Conservation (phyloP, 2,113 vertebrate genomes). For the Piprites chloris region DNA sequence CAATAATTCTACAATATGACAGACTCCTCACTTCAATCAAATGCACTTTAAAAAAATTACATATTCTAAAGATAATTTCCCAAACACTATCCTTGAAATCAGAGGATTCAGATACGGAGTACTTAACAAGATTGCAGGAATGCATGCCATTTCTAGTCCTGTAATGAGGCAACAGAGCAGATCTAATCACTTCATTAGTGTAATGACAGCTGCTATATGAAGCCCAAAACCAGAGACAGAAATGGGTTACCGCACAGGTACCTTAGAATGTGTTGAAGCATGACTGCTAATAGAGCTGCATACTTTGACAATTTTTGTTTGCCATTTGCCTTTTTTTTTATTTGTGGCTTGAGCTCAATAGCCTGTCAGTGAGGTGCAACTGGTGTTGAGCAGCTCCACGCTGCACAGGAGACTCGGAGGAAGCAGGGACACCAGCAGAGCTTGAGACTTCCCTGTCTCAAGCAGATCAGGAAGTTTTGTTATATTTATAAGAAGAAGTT, state of each 20-base stretch:
- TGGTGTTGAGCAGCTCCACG: neutral
- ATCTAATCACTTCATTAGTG: conserved; percentile 49
- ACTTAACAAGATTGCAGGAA: conserved; percentile 32
- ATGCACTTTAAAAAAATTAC: neutral
- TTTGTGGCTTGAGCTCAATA: neutral
- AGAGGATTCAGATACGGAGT: neutral
- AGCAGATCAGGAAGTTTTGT: neutral
- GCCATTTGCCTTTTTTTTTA: neutral
- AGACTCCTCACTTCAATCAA: conserved; percentile 5
- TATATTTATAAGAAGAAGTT: conserved; percentile 15
- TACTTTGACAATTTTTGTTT: neutral
- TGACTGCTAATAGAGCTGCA: neutral
- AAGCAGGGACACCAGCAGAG: neutral
- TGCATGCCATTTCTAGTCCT: conserved; percentile 26
- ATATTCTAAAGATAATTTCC: conserved; percentile 14
- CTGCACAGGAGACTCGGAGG: neutral
- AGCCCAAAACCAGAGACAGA: neutral
- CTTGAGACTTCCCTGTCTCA: neutral
- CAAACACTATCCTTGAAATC: conserved; percentile 29
- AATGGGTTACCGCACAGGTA: neutral
- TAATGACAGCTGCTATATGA: conserved; percentile 1
- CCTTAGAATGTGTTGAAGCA: neutral
- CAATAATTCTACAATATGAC: conserved; percentile 20
- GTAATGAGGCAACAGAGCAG: conserved; percentile 53
- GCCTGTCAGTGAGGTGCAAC: neutral